Conservation (phyloP, 2,888 invertebrate species). For the Nymphalis polychloros region DNA sequence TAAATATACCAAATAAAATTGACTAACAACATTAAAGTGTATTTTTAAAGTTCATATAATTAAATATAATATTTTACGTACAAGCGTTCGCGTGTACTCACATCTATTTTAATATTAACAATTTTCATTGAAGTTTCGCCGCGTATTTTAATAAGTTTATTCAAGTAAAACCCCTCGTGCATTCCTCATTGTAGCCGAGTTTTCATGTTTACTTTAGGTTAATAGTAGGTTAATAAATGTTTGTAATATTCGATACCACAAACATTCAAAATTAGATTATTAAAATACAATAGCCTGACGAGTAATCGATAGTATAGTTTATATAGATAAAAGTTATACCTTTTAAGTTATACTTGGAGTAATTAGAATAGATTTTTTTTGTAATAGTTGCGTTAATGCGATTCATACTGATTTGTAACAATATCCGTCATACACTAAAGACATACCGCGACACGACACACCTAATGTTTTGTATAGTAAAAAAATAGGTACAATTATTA, state of each 20-base stretch:
- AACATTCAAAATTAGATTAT: background rate
- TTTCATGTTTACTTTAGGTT: slow-evolving; percentile 5
- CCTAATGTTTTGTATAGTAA: too few species aligned
- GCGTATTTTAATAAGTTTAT: slow-evolving; percentile 1
- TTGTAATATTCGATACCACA: slow-evolving; percentile 5
- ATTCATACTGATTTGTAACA: too few species aligned
- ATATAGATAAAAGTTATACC: too few species aligned
- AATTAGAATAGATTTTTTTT: too few species aligned
- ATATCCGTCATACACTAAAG: too few species aligned
- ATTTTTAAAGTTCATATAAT: background rate
- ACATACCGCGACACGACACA: too few species aligned
- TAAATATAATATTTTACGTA: background rate
- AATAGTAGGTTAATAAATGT: slow-evolving; percentile 11
- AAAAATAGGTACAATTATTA: too few species aligned
- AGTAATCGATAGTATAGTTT: background rate
- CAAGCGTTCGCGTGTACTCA: background rate
- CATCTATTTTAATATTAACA: background rate
- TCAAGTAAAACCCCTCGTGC: slow-evolving; percentile 2
- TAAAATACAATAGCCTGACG: background rate
- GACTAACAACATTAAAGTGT: too few species aligned
- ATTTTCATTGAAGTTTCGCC: background rate
- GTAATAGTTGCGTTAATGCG: too few species aligned
- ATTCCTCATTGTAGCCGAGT: background rate
- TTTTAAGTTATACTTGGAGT: too few species aligned
- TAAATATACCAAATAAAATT: too few species aligned